These are phyloP conservation scores for Agriotes lineatus DNA, from an alignment of 2,888 invertebrate species.

Conservation along the genomic window DNA sequence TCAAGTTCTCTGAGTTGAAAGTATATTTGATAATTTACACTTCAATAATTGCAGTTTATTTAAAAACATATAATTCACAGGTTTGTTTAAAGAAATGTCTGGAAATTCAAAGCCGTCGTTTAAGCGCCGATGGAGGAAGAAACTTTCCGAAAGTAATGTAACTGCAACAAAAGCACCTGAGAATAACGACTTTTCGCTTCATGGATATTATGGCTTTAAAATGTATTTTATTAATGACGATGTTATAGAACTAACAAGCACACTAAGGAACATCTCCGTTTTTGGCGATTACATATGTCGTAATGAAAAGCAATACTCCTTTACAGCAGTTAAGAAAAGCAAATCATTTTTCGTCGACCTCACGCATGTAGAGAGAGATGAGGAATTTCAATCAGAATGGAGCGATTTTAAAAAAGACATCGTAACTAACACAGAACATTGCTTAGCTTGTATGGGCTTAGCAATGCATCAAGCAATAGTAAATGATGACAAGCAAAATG, in stretches of 20 bases:
- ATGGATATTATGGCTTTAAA: constrained; percentile 77
- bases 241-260: constrained; percentile 66
- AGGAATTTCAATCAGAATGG: constrained; percentile 73
- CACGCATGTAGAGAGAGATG: constrained; percentile 69
- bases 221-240: constrained; percentile 77
- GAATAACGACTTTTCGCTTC: constrained; percentile 12
- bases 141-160: neutral
- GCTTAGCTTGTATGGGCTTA: constrained; percentile 79
- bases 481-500: no score
- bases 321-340: constrained; percentile 72
- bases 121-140: neutral
- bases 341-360: constrained; percentile 72
- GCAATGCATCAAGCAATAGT: constrained; percentile 81
- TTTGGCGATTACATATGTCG: constrained; percentile 70
- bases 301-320: constrained; percentile 67
- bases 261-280: constrained; percentile 68
- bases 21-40: no score
- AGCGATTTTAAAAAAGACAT: constrained; percentile 69
- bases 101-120: neutral
- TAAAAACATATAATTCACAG: no score
- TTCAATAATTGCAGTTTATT: no score
- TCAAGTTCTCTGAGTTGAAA: no score
- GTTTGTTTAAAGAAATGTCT: no score
- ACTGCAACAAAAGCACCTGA: neutral
- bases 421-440: constrained; percentile 74